Base-by-base conservation (phyloP, 2,113 vertebrate genomes). In the Pipra filicauda region DNA sequence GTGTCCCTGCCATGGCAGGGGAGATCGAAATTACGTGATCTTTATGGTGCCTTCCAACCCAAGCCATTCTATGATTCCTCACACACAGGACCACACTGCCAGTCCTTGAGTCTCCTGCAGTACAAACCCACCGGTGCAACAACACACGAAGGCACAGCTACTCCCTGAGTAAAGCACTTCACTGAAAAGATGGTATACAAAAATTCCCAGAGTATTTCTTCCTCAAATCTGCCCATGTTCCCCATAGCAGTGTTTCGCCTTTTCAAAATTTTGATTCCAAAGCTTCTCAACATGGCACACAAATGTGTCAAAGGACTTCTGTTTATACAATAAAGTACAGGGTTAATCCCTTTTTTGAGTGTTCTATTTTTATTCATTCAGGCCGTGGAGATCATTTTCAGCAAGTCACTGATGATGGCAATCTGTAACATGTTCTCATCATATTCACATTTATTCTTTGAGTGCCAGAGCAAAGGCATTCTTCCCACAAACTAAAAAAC, bases 401-500 rank as follows among this genome's bases (percentile, higher is more conserved):
- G 71, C 61, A 79, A 57, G 59, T 90, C 78, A 49, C n/a, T 43
- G 27, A 72, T 75, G 66, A 30, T 79, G 54, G 44, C 74, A 82
- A 73, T 67, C 58, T 51, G 61, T 33, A 75, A 31, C 10, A 19
- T 5, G 9, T 64, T 81, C 73, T 62, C 39, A 69, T 58, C 80
- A 8, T 22, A 77, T 46, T 83, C 66, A 33, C 31, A 61, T 59
- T 85, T 78, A 83, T 70, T 74, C 77, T 91, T 16, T 46, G 41
- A 91, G 52, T 55, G 69, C 49, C 51, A 80, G 23, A 62, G 75
- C 69, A 89, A 88, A 88, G 55, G 39, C 43, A 84, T 94, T 86
- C 58, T 89, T 91, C 62, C 43, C 31, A 44, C 31, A 64, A 54
- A 58, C 26, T n/a, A 4, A 41, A 74, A 59, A 75, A 8, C 52